Conservation (phyloP, 2,888 invertebrate species). For the Elmis aenea region DNA sequence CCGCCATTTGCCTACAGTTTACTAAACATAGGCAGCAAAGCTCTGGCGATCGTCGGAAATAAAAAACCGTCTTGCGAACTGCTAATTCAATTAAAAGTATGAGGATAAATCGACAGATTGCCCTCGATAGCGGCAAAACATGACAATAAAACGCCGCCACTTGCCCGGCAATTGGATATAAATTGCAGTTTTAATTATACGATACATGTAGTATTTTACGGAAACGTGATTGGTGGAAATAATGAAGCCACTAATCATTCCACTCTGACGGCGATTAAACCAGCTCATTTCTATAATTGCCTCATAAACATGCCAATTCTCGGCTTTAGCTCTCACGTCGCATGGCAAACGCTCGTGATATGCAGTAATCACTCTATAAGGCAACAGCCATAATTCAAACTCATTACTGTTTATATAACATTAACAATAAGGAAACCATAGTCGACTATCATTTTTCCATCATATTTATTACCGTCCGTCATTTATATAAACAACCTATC, state of each 20-base stretch:
- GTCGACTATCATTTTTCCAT: too few relatives aligned
- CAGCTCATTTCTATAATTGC: constrained; percentile 46
- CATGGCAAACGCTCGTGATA: constrained; percentile 24
- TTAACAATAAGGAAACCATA: too few relatives aligned
- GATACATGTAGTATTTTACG: constrained; percentile 41
- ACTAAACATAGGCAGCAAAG: too few relatives aligned
- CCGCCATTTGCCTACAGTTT: constrained; percentile 15
- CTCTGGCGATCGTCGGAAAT: too few relatives aligned
- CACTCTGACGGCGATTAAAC: constrained; percentile 42
- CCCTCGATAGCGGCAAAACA: constrained; percentile 32
- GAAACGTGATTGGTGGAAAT: constrained; percentile 44
- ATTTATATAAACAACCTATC: too few relatives aligned
- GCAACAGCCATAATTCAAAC: constrained; percentile 20
- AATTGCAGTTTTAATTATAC: constrained; percentile 44
- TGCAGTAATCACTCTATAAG: constrained; percentile 28
- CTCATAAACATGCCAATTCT: constrained; percentile 45
- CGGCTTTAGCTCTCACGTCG: constrained; percentile 27
- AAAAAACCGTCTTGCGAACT: too few relatives aligned
- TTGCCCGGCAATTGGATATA: constrained; percentile 36
- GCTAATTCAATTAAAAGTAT: too few relatives aligned
- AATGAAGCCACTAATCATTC: constrained; percentile 47
- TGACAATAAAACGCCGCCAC: constrained; percentile 33
- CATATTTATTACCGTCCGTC: too few relatives aligned
- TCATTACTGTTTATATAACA: constrained; percentile 19
- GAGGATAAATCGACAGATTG: too few relatives aligned